Evolutionary conservation across 2,888 invertebrate genomes (phyloP).

Genomic region (Rhorus exstirpatorius): DNA sequence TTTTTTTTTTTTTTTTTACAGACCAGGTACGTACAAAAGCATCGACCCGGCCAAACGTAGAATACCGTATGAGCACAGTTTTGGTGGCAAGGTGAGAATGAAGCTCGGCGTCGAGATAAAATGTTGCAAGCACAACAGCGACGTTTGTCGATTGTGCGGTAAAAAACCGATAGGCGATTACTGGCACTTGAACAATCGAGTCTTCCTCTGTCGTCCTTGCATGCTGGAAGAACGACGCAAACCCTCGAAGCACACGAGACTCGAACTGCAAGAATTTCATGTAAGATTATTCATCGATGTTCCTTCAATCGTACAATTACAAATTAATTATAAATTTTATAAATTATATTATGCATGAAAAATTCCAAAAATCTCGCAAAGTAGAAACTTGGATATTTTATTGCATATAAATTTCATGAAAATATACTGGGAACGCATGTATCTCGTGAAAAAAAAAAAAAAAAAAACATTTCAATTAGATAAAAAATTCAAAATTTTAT

Average conservation of each 20-base stretch:
- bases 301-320: too few relatives aligned
- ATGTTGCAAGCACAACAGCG: constrained; percentile 84
- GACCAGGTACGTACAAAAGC: constrained; percentile 79
- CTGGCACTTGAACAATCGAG: constrained; percentile 85
- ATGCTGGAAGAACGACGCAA: constrained; percentile 83
- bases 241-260: constrained; percentile 78
- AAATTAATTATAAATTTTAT: too few relatives aligned
- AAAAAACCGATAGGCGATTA: constrained; percentile 86
- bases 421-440: too few relatives aligned
- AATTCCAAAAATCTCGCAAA: too few relatives aligned
- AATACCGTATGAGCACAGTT: constrained; percentile 84
- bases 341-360: too few relatives aligned
- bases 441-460: too few relatives aligned
- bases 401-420: too few relatives aligned
- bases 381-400: too few relatives aligned
- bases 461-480: too few relatives aligned
- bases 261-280: constrained; percentile 72
- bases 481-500: too few relatives aligned
- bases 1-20: constrained; percentile 62
- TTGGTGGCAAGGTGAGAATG: constrained; percentile 85
- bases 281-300: constrained; percentile 63
- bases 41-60: constrained; percentile 66
- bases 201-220: constrained; percentile 86
- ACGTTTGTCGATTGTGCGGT: constrained; percentile 85
- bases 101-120: constrained; percentile 85